Evolutionary conservation across 2,797 vertebrate genomes (phyloP), one percentile per base, ranked within the genome.

Genomic region (Eulemur coronatus): DNA sequence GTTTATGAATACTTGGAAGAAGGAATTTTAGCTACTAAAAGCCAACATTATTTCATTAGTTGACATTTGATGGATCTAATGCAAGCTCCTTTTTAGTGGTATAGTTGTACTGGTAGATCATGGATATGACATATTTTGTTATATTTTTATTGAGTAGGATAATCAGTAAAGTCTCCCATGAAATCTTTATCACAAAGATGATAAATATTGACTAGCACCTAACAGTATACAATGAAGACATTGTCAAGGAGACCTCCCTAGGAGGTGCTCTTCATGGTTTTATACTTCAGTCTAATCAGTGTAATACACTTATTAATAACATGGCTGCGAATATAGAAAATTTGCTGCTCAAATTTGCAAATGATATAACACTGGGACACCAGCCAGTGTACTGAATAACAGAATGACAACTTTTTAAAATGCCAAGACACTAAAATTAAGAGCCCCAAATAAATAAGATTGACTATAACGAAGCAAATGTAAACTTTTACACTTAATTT

Each of bases 141-240:
- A n/a, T 59, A 14, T 65, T 84, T 91, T 89, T 38, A 63, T 85
- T 82, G 41, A 70, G 13, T 75, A 75, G 94, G 72, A 30, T 79
- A 59, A 26, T 85, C 33, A 87, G 70, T 72, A 57, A 91, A 57
- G 3, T 9, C 43, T 61, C 48, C 33, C 18, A 59, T 57, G 17
- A 94, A 93, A 70, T 43, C 43, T 43, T 65, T 12, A 78, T 76
- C 35, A 35, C 22, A 57, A 94, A 4, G 14, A 43, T 80, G n/a
- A 46, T 26, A 89, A 97, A 72, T 86, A 12, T 41, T 91, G 48
- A 73, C 4, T 57, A 41, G 59, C 10, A 20, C 4, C 4, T 57
- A 86, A 28, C 7, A 33, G 14, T 41, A 38, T 5, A 4, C 33
- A 80, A 75, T 75, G 41, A n/a, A 17, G 35, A 41, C 26, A 70